Percentiles rank a stretch among this genome's conserved stretches.
phyloP scores from a whole-genome alignment of 1,140 invertebrate genomes.

The Prorops nasuta region DNA sequence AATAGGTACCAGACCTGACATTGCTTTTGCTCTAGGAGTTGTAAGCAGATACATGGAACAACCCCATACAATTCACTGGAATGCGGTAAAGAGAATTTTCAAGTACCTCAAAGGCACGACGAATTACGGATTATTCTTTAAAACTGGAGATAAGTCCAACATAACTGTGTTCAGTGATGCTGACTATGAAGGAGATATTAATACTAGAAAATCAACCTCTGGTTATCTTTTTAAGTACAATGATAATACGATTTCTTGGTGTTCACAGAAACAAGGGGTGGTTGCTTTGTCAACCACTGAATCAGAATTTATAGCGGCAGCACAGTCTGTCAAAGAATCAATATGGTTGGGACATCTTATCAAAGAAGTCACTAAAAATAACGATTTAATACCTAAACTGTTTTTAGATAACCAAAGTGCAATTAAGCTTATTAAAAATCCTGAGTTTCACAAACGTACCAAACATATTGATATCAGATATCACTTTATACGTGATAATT shows the following conservation, averaged over 20 bases:
- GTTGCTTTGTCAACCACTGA: conserved; percentile 27
- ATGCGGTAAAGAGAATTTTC: conserved; percentile 1
- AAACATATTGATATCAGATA: conserved; percentile 4
- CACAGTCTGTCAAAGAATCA: conserved; percentile 15
- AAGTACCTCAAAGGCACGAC: conserved; percentile 14
- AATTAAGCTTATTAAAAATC: not conserved
- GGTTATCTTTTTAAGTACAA: conserved; percentile 21
- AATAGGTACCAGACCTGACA: conserved; percentile 38
- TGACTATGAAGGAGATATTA: conserved; percentile 26
- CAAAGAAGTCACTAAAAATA: conserved; percentile 1
- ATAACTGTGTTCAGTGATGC: conserved; percentile 19
- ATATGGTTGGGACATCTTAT: conserved; percentile 6
- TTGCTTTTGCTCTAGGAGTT: conserved; percentile 33
- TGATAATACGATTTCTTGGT: conserved; percentile 24
- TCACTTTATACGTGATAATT: not conserved
- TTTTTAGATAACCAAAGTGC: not conserved
- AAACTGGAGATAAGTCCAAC: not conserved
- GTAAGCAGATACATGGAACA: conserved; percentile 15
- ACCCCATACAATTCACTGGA: not conserved
- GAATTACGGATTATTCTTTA: conserved; percentile 9
- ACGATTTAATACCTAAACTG: not conserved
- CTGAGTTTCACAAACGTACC: not conserved
- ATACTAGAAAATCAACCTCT: conserved; percentile 24
- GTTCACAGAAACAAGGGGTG: conserved; percentile 23
- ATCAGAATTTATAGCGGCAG: conserved; percentile 27